Evolutionary conservation across 2,113 vertebrate species (phyloP).

Genomic region (Sus scrofa): DNA sequence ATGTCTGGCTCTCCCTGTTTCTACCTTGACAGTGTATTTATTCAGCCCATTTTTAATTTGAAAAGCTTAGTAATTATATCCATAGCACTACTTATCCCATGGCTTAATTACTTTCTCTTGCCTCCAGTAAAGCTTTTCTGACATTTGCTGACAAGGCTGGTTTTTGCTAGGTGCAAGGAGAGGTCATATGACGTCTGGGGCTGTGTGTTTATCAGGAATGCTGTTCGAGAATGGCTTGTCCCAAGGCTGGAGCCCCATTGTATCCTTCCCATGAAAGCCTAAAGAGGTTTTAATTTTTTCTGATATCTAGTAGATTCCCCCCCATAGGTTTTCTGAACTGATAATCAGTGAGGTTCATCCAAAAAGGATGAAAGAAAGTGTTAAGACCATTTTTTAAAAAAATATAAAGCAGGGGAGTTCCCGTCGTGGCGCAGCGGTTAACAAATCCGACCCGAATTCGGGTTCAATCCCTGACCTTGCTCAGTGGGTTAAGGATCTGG

Average conservation of each 20-base stretch:
- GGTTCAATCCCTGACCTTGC: too few relatives aligned
- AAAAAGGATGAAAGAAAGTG: background rate
- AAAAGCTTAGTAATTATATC: constrained; percentile 50
- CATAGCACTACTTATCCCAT: background rate
- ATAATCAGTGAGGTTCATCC: background rate
- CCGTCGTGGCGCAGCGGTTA: too few relatives aligned
- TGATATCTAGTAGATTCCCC: background rate
- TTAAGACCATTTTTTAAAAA: background rate
- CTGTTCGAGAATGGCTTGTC: background rate
- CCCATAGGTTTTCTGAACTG: background rate
- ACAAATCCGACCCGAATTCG: too few relatives aligned
- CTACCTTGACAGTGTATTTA: background rate
- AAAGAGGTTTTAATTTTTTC: background rate
- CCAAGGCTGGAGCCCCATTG: background rate
- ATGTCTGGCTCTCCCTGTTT: background rate
- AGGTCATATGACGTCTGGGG: background rate
- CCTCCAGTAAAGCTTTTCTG: background rate
- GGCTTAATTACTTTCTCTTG: constrained; percentile 34
- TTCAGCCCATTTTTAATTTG: background rate
- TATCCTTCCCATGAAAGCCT: background rate
- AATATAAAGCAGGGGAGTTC: background rate
- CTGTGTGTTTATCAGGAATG: background rate
- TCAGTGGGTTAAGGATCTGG: too few relatives aligned
- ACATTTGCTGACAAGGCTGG: background rate
- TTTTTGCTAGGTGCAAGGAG: constrained; percentile 14